phyloP scores from a whole-genome alignment of 1,140 invertebrate species.

The Drosophila pachea region DNA sequence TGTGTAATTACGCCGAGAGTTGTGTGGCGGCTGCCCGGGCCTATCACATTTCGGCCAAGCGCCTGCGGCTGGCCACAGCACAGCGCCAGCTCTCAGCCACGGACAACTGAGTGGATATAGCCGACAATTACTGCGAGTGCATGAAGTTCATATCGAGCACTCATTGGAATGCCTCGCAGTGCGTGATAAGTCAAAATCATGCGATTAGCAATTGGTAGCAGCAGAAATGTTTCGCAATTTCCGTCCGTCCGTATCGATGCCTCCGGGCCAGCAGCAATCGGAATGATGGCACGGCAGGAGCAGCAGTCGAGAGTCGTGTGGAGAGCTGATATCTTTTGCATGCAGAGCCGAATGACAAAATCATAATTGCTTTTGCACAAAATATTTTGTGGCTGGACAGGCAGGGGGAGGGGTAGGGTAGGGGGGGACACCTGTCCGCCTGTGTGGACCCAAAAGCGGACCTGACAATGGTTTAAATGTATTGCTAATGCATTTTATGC shows the following conservation, averaged over 20 bases:
- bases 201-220: conserved; percentile 46
- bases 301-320: conserved; percentile 32
- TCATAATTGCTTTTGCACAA: conserved; percentile 76
- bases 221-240: conserved; percentile 40
- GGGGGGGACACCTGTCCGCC: neutral
- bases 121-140: too few relatives aligned
- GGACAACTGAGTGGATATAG: too few relatives aligned
- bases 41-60: too few relatives aligned
- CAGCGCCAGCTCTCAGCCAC: too few relatives aligned
- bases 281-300: conserved; percentile 1
- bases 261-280: conserved; percentile 25
- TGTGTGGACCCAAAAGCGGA: conserved; percentile 4
- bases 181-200: conserved; percentile 58
- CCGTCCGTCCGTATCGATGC: conserved; percentile 14
- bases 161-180: conserved; percentile 40
- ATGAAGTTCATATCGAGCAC: too few relatives aligned
- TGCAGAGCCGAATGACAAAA: conserved; percentile 67
- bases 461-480: conserved; percentile 74
- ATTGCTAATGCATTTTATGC: conserved; percentile 75
- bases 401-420: neutral
- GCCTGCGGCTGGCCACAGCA: too few relatives aligned
- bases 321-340: conserved; percentile 57
- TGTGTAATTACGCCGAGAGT: too few relatives aligned
- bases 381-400: conserved; percentile 35
- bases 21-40: too few relatives aligned